These are phyloP conservation scores for Ispidina lecontei DNA, from an alignment of 2,797 vertebrate genomes.

Conservation along the genomic window DNA sequence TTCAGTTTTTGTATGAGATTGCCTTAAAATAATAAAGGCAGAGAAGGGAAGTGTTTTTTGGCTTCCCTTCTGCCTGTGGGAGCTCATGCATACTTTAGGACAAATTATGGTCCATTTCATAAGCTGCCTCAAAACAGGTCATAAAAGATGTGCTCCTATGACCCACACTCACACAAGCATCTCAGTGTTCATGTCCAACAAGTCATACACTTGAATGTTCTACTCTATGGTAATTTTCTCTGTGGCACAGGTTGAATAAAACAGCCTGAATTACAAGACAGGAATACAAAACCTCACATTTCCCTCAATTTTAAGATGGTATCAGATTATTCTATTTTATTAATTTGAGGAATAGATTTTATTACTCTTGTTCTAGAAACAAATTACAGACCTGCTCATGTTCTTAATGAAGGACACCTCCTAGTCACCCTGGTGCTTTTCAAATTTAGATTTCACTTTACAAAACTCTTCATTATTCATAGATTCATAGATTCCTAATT, in stretches of 20 bases:
- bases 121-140: not conserved
- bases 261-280: not conserved
- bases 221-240: not conserved
- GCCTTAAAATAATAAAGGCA: conserved; percentile 39
- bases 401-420: not conserved
- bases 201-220: fast-evolving
- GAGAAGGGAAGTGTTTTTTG: conserved; percentile 40
- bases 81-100: not conserved
- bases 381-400: not conserved
- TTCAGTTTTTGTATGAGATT: conserved; percentile 26
- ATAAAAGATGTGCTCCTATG: not conserved
- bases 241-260: not conserved
- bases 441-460: not conserved
- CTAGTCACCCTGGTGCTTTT: not conserved
- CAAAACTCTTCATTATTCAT: not conserved
- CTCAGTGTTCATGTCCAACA: not conserved
- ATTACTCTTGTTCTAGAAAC: not conserved
- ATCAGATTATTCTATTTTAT: not conserved
- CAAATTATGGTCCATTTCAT: not conserved
- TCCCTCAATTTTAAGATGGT: not conserved
- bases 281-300: not conserved
- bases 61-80: conserved; percentile 36
- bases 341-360: not conserved
- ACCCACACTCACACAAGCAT: not conserved
- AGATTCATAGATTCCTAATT: not conserved